Base-by-base conservation (phyloP, 1,140 invertebrate genomes). In the Mesaphorura yosii region DNA sequence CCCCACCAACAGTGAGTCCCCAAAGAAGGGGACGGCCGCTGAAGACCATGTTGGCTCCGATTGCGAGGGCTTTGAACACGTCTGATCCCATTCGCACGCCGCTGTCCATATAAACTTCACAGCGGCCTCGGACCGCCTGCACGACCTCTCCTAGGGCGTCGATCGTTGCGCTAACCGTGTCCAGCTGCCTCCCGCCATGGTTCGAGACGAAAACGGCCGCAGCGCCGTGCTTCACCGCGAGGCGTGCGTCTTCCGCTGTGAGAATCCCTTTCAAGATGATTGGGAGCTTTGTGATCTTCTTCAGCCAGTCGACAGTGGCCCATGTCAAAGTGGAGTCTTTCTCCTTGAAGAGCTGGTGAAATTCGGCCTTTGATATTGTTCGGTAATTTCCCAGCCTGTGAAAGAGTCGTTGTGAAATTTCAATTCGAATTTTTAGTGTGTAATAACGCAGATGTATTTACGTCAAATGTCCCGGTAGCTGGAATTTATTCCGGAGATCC, bases 221-320 rank as follows among this genome's bases (percentile, higher is more conserved):
- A 42, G 78, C 85, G 15, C 86, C 88, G 42, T 77, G 70, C 64
- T 88, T 71, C 1, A 80, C 69, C 1, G 82, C 88, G 52, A 82
- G 69, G 12, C 79, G 57, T 0, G 90, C 89, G 73, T 95, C 91
- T 65, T 92, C 84, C 2, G 75, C 77, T 12, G 87, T 87, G 23
- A 95, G 69, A 50, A 96, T 78, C 17, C 92, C 92, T 73, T 96
- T 96, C 1, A 90, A 72, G 38, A 96, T 73, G 25, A 96, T 77
- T 2, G 91, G 88, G 12, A 95, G 66, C 4, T 73, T 76, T 0
- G 87, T 90, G 34, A 3, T 14, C 2, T 48, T 48, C 6, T 34
- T 41, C 17, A 54, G 12, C 72, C 67, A 23, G 69, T 57, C 20
- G 64, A 68, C 39, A 68, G 68, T 14, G 59, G 56, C 50, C 75